Evolutionary conservation across 2,113 vertebrate species (phyloP), one percentile per base, ranked within the genome.

Genomic region (Bubo blakistoni): DNA sequence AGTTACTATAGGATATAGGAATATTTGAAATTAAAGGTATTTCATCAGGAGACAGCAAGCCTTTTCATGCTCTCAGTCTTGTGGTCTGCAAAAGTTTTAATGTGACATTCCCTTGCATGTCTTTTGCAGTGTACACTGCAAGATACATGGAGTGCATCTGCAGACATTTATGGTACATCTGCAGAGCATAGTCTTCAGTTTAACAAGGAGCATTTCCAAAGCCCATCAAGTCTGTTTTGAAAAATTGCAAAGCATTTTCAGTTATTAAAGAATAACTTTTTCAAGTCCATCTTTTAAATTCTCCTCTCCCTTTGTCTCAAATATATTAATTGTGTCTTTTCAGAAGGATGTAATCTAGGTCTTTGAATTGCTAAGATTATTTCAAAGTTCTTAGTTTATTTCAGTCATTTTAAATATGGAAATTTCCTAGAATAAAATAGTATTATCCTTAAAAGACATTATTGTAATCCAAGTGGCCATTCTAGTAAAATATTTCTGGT

Each of bases 101-200:
- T 26, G 19, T 36, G 26, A 30, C 8, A 36, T 49, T 71, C 17
- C 26, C 21, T 32, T 1, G 0, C 6, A 3, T 12, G 7, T 32
- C 16, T 71, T 83, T 36, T 55, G 49, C 26, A 25, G 27, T 30
- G 24, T 55, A 26, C 24, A 6, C 21, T 20, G 3, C 10, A 79
- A 54, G 21, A 61, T 27, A 32, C 9, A 13, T 55, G 47, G 49
- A 58, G 13, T 27, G 34, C 8, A 34, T 46, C 57, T 54, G 38
- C 57, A 79, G 38, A 17, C 5, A 55, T 26, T 26, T 61, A 44
- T n/a, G 22, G 17, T 46, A 22, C 25, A 63, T 32, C 58, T 80
- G 62, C 57, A 63, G 58, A 62, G 9, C 24, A 38, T 21, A 69
- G 34, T 47, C 12, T 71, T 71, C 22, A 46, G 34, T 55, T 88